These are phyloP conservation scores for Xenentodon cancila DNA, from an alignment of 2,797 vertebrate genomes.

Conservation along the genomic window DNA sequence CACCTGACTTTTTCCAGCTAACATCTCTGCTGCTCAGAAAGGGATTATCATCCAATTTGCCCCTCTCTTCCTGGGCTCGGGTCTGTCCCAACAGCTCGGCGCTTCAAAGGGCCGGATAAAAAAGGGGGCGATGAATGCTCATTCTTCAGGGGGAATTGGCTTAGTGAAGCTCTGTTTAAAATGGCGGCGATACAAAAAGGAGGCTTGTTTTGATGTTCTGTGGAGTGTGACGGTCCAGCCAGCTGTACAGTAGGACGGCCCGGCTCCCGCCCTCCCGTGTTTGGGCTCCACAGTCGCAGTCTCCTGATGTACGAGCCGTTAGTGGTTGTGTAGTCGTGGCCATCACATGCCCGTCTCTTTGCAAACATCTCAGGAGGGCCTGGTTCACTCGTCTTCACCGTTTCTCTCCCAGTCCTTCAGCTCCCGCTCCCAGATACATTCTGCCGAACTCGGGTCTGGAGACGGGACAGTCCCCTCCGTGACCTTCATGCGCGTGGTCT, in stretches of 20 bases:
- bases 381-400: no score
- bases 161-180: conserved; percentile 77
- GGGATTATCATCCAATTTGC: conserved; percentile 83
- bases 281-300: neutral
- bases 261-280: conserved; percentile 44
- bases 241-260: conserved; percentile 44
- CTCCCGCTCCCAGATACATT: no score
- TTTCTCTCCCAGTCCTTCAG: no score
- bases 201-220: conserved; percentile 76
- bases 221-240: conserved; percentile 35
- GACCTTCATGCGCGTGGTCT: no score
- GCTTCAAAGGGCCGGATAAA: conserved; percentile 81
- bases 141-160: conserved; percentile 73
- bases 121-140: conserved; percentile 57
- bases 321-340: no score
- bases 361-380: no score
- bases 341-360: no score
- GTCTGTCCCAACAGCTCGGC: conserved; percentile 76
- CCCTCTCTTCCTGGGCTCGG: conserved; percentile 79
- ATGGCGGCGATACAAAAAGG: conserved; percentile 71
- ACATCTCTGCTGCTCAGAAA: conserved; percentile 78
- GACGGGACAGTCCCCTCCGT: no score
- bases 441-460: no score
- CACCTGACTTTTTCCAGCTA: conserved; percentile 82
- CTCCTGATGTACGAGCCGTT: no score